These are phyloP conservation scores for Spinus pinus DNA, from an alignment of 2,797 vertebrate species.

Conservation along the genomic window DNA sequence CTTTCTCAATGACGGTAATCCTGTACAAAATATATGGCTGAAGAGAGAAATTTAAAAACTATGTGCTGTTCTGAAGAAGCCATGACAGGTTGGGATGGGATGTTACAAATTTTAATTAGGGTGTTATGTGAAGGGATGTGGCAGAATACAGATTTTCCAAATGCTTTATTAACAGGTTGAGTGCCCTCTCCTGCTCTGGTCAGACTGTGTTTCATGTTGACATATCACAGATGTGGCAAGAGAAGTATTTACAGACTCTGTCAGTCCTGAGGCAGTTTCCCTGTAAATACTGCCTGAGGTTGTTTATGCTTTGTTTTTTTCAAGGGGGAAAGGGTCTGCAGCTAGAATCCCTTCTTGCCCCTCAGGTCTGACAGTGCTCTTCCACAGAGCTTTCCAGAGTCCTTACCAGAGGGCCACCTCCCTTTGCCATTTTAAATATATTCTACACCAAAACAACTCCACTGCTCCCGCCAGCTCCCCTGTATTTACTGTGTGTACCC, in stretches of 20 bases:
- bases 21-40: neutral
- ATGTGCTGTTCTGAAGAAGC: neutral
- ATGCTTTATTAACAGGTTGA: neutral
- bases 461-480: neutral
- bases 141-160: neutral
- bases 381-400: neutral
- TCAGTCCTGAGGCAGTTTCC: neutral
- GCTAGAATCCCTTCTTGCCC: neutral
- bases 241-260: neutral
- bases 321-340: neutral
- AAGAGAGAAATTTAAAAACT: neutral
- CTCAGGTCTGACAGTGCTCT: neutral
- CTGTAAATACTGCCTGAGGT: neutral
- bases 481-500: fast-evolving
- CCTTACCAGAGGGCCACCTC: fast-evolving
- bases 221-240: neutral
- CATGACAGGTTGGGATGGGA: neutral
- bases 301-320: neutral
- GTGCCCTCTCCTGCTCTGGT: neutral
- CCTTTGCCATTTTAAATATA: neutral
- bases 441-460: neutral
- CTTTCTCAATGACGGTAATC: neutral
- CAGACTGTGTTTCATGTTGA: neutral
- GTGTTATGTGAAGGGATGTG: neutral
- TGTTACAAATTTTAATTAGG: neutral